These are phyloP conservation scores for Falco punctatus DNA, from an alignment of 2,113 vertebrate genomes.

Conservation along the genomic window DNA sequence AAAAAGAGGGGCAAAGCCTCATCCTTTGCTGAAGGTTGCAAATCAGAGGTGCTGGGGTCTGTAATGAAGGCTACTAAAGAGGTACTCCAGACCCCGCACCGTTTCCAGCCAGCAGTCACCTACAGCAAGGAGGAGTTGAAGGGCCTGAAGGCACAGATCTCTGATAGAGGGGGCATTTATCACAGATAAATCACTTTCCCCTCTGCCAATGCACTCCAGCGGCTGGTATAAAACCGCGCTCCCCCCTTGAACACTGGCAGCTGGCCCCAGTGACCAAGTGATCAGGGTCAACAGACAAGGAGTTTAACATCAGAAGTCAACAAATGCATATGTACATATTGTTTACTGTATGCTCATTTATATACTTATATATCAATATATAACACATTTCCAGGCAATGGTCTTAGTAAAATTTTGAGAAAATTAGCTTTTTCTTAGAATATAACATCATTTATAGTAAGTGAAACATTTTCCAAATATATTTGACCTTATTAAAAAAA, in stretches of 20 bases:
- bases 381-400: not conserved
- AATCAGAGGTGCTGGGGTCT: not conserved
- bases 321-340: not conserved
- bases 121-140: not conserved
- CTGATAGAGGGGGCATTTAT: not conserved
- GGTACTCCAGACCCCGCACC: not conserved
- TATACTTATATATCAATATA: not conserved
- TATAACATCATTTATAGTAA: not conserved
- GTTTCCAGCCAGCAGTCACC: not conserved
- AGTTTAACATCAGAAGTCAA: not conserved
- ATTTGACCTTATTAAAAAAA: constrained; percentile 54
- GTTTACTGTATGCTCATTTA: not conserved
- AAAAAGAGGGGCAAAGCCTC: not conserved
- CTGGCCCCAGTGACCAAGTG: not conserved
- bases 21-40: not conserved
- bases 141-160: not conserved
- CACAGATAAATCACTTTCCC: not conserved
- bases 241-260: not conserved
- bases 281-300: not conserved
- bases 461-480: constrained; percentile 44
- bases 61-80: not conserved
- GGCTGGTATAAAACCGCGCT: not conserved
- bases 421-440: not conserved
- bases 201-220: not conserved
- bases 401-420: not conserved